Conservation (phyloP, 2,888 invertebrate species). For the Dromius quadrimaculatus region DNA sequence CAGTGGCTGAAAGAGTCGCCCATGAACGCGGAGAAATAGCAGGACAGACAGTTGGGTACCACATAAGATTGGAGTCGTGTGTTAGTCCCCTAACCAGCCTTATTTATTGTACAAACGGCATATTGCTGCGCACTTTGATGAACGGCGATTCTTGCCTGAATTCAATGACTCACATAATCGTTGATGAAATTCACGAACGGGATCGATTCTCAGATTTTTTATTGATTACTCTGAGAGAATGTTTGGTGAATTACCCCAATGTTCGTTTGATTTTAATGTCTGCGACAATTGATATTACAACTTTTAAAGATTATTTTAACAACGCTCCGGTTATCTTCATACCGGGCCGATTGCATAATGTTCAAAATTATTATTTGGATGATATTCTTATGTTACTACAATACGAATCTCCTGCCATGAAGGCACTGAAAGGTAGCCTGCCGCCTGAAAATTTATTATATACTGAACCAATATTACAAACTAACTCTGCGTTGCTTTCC, state of each 20-base stretch:
- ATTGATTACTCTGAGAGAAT: conserved; percentile 85
- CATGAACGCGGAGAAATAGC: conserved; percentile 71
- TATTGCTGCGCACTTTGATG: conserved; percentile 89
- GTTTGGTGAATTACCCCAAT: conserved; percentile 76
- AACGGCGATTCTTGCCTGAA: conserved; percentile 76
- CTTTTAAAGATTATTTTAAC: conserved; percentile 88
- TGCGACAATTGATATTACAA: conserved; percentile 87
- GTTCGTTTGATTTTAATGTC: conserved; percentile 93
- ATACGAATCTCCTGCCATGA: conserved; percentile 71
- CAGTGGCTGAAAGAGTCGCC: conserved; percentile 88
- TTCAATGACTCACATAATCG: conserved; percentile 85
- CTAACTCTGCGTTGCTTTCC: conserved; percentile 63
- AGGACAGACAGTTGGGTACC: conserved; percentile 81
- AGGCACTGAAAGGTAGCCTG: conserved; percentile 1
- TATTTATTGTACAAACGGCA: conserved; percentile 93
- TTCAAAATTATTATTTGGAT: conserved; percentile 83
- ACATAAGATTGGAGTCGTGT: conserved; percentile 90
- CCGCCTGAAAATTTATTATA: not conserved
- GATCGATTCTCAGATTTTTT: conserved; percentile 95
- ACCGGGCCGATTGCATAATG: conserved; percentile 81
- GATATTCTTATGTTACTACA: conserved; percentile 77
- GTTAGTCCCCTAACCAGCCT: conserved; percentile 83
- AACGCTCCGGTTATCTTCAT: conserved; percentile 80
- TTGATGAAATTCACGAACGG: conserved; percentile 97
- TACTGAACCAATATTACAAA: not conserved